phyloP scores from a whole-genome alignment of 2,888 invertebrate species.

The Palloptera scutellata region DNA sequence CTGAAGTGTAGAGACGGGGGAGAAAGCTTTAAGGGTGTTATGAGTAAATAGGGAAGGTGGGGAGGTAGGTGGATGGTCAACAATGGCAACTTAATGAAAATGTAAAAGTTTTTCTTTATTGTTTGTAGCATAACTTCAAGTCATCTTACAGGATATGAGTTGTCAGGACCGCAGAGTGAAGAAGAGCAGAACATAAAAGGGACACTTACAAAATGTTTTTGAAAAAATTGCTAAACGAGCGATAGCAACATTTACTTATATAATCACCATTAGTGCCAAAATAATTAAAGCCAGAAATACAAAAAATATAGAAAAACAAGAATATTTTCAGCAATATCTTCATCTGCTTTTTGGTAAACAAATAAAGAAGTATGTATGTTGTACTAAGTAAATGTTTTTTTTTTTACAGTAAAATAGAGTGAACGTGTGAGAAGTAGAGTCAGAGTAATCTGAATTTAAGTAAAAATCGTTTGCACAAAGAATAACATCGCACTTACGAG shows the following conservation, averaged over 20 bases:
- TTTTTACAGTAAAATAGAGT: too few species aligned
- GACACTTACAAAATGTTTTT: constrained; percentile 1
- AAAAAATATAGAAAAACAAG: too few species aligned
- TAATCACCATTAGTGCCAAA: neutral
- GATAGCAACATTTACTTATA: neutral
- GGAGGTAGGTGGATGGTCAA: neutral
- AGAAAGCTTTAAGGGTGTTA: constrained; percentile 3
- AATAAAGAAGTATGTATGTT: too few species aligned
- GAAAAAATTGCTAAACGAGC: constrained; percentile 18
- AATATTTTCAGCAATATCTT: neutral
- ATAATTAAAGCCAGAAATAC: too few species aligned
- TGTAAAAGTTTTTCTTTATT: constrained; percentile 18
- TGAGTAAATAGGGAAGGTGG: neutral
- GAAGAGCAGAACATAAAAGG: neutral
- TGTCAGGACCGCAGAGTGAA: neutral
- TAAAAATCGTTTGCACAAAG: too few species aligned
- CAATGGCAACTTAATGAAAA: constrained; percentile 16
- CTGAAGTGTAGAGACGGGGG: neutral
- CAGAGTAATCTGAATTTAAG: too few species aligned
- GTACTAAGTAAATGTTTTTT: too few species aligned
- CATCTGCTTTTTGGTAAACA: neutral
- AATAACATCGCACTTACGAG: too few species aligned
- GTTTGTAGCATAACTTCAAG: neutral
- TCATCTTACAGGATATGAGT: neutral
- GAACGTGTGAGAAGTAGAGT: too few species aligned